Conservation (phyloP, 2,888 invertebrate genomes). For the Drosophila nr. fundita region DNA sequence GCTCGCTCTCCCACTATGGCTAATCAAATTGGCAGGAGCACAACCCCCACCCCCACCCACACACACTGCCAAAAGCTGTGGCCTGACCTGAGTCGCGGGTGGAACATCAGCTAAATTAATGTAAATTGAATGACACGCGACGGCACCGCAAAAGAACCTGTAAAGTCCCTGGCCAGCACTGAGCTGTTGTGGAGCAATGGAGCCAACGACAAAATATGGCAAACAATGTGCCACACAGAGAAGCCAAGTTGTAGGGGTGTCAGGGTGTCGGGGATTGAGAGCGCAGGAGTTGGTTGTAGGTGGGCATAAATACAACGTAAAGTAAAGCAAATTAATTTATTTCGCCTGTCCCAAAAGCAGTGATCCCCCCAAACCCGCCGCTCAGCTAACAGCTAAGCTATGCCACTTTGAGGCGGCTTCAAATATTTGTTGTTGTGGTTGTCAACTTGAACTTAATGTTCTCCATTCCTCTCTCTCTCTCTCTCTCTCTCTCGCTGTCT, state of each 20-base stretch:
- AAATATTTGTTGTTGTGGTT: constrained; percentile 25
- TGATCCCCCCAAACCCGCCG: not conserved
- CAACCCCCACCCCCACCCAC: constrained; percentile 20
- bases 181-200: not conserved
- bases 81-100: constrained; percentile 7
- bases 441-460: constrained; percentile 35
- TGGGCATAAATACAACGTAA: constrained; percentile 27
- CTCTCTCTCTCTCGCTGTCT: too few relatives aligned
- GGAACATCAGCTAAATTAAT: constrained; percentile 69
- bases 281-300: not conserved
- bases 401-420: constrained; percentile 26
- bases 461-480: not conserved
- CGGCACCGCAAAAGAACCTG: constrained; percentile 58
- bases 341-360: constrained; percentile 29
- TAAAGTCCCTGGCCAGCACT: constrained; percentile 28
- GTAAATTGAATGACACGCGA: constrained; percentile 57
- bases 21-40: constrained; percentile 61
- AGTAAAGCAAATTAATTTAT: constrained; percentile 63
- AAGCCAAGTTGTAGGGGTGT: not conserved
- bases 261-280: too few relatives aligned
- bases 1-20: constrained; percentile 11
- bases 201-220: constrained; percentile 26
- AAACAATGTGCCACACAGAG: constrained; percentile 28
- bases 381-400: constrained; percentile 21
- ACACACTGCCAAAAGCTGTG: constrained; percentile 26